Base-by-base conservation (phyloP, 2,888 invertebrate species). In the Lampropteryx suffumata region DNA sequence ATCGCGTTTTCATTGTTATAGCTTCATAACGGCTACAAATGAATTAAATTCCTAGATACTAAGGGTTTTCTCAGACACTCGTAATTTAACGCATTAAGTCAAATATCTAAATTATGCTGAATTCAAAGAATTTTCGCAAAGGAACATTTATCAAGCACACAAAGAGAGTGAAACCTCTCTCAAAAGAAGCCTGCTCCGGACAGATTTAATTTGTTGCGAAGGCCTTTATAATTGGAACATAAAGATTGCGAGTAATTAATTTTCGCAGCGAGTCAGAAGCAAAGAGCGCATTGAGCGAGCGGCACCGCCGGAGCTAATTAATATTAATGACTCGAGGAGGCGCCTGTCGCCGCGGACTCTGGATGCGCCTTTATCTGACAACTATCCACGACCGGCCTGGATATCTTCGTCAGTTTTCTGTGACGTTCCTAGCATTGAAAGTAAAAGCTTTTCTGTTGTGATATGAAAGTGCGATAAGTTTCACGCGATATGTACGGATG, bases 161-260 rank as follows among this genome's bases (percentile, higher is more conserved):
- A 89, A 90, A 89, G 88, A 85, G 83, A 89, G 88, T 84, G 84
- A 88, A 86, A 85, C 84, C 86, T 86, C 86, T 87, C 89, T 89
- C 81, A 86, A 90, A 89, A 86, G 88, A 80, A 81, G 84, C 84
- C 88, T 90, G 90, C 83, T 81, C 75, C 79, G 84, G 90, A 90
- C 90, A 90, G 90, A 90, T 90, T 90, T 90, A 90, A 90, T 90
- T 90, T 90, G 90, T 90, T 87, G 87, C 90, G 84, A 90, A 90
- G 90, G 89, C 89, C 82, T 90, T 90, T 89, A 89, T 90, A 90
- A 90, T 90, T 90, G 89, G 89, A 90, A 89, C 86, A 90, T 90
- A 90, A 90, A 90, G 90, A 90, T 90, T 89, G 88, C 78, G 87
- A 90, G 89, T 90, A 90, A 90, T 90, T 90, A 90, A 90, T 90